Base-by-base conservation (phyloP, 2,888 invertebrate species). In the Norana najaformis region DNA sequence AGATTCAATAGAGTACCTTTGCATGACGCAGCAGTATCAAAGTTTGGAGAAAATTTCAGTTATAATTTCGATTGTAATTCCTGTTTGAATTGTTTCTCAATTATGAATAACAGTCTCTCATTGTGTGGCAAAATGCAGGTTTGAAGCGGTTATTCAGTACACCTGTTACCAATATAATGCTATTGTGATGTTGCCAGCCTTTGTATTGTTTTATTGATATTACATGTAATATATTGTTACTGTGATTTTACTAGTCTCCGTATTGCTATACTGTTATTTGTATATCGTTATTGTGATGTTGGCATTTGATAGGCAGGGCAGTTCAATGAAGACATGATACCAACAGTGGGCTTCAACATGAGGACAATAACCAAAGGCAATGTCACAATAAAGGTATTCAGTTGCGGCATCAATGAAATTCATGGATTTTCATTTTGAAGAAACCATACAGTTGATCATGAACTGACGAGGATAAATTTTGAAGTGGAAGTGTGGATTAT, bases 291-390 rank as follows among this genome's bases (percentile, higher is more conserved):
- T 23, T 30, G 69, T 8, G 11, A 30, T 69, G 30, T 69, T n/a
- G 30, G 30, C n/a, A n/a, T 89, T 34, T 89, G n/a, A 35, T 89
- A 99, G 99, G 99, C 99, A 92, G 99, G 99, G 38, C 98, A 99
- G 95, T 99, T 99, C 95, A 98, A 98, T 94, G 99, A 99, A 96
- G 99, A 99, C 94, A 99, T 99, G 99, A 99, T 99, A 93, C 99
- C 99, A n/a, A 99, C 99, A 92, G 99, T 99, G 91, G 99, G 99
- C 89, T 99, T 99, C 96, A 99, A 99, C 95, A 99, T 99, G 99
- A 96, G 99, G 92, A 99, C 99, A 96, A 98, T 99, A 92, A 99
- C 99, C 92, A 99, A 99, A 96, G 99, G 99, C 93, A 99, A 99
- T 96, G 99, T 99, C 69, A 99, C 99, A 91, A 99, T 99, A 94